These are phyloP conservation scores for Noturus placidus DNA, from an alignment of 2,113 vertebrate species.

Conservation along the genomic window DNA sequence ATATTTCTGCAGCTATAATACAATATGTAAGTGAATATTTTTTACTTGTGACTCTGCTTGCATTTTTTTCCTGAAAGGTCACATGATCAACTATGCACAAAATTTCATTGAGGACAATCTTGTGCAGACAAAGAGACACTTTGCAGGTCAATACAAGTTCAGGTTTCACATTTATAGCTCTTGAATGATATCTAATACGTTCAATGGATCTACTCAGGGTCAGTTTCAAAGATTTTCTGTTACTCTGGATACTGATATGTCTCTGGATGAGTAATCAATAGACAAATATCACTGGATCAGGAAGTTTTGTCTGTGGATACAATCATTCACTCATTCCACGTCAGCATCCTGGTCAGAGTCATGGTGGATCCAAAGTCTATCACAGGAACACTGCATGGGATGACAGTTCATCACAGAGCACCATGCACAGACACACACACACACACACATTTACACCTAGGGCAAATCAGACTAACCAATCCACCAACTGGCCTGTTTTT, in stretches of 20 bases:
- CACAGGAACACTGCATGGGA: not conserved
- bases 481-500: not conserved
- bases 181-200: constrained; percentile 1
- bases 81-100: not conserved
- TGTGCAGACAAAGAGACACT: not conserved
- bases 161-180: constrained; percentile 10
- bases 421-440: not conserved
- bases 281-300: not conserved
- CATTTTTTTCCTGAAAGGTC: not conserved
- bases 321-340: not conserved
- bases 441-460: not conserved
- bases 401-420: not conserved
- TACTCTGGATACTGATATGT: not conserved
- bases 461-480: not conserved
- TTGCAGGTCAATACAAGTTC: constrained; percentile 2
- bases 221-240: not conserved
- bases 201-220: not conserved
- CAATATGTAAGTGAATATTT: not conserved
- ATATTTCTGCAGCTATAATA: not conserved
- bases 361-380: not conserved
- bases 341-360: not conserved
- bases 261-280: constrained; percentile 6
- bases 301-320: not conserved
- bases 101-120: not conserved
- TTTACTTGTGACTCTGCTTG: not conserved